Conservation (phyloP, 2,888 invertebrate genomes). For the Siphonodentalium dalli region DNA sequence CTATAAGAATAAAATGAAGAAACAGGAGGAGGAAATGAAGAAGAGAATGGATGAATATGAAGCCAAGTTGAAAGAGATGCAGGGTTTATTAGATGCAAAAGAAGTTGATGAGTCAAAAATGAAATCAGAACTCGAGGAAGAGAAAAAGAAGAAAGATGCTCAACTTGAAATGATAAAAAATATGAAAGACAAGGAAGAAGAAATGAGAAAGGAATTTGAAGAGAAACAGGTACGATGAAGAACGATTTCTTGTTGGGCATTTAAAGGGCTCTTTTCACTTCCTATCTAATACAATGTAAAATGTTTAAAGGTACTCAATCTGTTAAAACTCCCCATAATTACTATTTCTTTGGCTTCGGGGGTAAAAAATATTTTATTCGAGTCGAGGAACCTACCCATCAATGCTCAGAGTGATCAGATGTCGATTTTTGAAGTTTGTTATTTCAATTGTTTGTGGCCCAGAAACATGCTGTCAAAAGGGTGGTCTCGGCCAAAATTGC, state of each 20-base stretch:
- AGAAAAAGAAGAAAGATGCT: constrained; percentile 38
- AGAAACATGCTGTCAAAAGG: too few relatives aligned
- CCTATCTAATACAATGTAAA: too few relatives aligned
- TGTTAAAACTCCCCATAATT: too few relatives aligned
- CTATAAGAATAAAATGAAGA: constrained; percentile 33
- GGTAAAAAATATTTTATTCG: too few relatives aligned
- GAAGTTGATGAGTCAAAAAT: constrained; percentile 36
- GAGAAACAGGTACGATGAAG: constrained; percentile 33
- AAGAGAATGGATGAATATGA: constrained; percentile 39
- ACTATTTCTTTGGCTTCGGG: too few relatives aligned
- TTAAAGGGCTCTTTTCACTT: too few relatives aligned
- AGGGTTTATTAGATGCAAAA: constrained; percentile 35
- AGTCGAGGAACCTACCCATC: too few relatives aligned
- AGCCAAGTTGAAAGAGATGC: constrained; percentile 38
- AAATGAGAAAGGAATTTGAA: constrained; percentile 33
- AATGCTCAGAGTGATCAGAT: too few relatives aligned
- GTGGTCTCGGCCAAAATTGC: too few relatives aligned
- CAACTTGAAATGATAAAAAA: constrained; percentile 32
- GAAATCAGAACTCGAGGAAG: constrained; percentile 38
- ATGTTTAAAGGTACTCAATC: too few relatives aligned
- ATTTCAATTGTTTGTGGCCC: too few relatives aligned
- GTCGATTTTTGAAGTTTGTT: too few relatives aligned
- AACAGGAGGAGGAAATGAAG: constrained; percentile 32
- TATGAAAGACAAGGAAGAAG: constrained; percentile 34
- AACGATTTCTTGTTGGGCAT: not conserved